Evolutionary conservation across 2,113 vertebrate species (phyloP), one percentile per base, ranked within the genome.

Genomic region (Bostrychus sinensis): DNA sequence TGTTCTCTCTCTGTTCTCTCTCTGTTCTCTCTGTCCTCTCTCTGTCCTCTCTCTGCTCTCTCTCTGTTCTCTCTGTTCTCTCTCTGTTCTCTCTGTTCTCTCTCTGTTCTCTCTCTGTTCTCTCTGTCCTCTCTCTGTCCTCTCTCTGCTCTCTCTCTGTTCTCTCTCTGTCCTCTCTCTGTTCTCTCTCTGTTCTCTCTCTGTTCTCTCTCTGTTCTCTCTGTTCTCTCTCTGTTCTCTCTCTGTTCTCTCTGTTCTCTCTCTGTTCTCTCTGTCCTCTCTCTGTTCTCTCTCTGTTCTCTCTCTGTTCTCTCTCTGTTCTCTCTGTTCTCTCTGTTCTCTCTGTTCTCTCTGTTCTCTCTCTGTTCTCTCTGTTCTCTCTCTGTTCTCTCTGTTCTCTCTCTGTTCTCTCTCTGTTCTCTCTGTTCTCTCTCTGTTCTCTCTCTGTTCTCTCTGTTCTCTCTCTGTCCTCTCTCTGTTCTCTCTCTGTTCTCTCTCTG

Each of bases 271-370:
- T 12, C 14, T 12, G 9, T 39, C 5, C 14, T 9, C 38, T 8
- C 7, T 3, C n/a, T n/a, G n/a, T n/a, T n/a, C 39, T 19, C 41
- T 19, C 41, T 2, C 41, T 19, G 6, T 19, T 2, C 6, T 19
- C 17, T 8, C 41, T 6, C 85, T 83, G 76, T 67, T 72, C 70
- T 37, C 54, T 74, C 50, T 60, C 32, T 64, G 22, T 75, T 60
- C 4, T 5, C 14, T 16, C 6, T 16, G 3, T 6, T 8, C 17
- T 19, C n/a, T 17, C 5, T 19, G 4, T 9, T 12, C 5, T n/a
- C n/a, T n/a, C n/a, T n/a, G n/a, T n/a, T n/a, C n/a, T n/a, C n/a
- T n/a, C n/a, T n/a, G n/a, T n/a, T n/a, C n/a, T 8, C 41, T 9
- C 17, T 19, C n/a, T n/a, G n/a, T n/a, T n/a, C 38, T n/a, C 16